Evolutionary conservation across 2,888 invertebrate species (phyloP).

Genomic region (Andrena hattorfiana): DNA sequence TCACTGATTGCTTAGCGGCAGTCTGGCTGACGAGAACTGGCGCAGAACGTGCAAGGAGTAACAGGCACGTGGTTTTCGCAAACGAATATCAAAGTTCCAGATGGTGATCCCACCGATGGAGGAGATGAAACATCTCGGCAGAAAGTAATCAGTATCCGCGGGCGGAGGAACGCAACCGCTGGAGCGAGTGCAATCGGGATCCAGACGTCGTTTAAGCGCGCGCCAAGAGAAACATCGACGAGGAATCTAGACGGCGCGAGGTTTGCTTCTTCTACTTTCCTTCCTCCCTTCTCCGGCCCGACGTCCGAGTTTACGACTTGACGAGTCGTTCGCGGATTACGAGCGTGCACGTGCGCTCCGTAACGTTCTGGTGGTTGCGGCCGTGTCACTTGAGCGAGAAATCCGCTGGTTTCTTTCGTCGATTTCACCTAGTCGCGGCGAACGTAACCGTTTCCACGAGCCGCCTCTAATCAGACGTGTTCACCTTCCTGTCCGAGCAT

Average conservation of each 20-base stretch:
- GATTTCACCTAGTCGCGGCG: neutral
- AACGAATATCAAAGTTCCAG: neutral
- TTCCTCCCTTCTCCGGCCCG: neutral
- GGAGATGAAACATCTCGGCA: neutral
- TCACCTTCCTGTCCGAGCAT: neutral
- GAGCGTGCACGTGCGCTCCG: neutral
- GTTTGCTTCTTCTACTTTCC: neutral
- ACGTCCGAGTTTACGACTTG: neutral
- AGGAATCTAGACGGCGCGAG: slow-evolving; percentile 10
- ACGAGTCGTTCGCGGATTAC: neutral
- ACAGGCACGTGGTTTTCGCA: neutral
- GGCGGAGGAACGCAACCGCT: neutral
- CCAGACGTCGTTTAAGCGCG: neutral
- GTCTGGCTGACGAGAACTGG: neutral
- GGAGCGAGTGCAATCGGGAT: neutral
- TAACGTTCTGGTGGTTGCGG: neutral
- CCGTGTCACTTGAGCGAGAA: neutral
- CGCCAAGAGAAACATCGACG: slow-evolving; percentile 18
- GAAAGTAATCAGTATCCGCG: neutral
- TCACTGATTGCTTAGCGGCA: slow-evolving; percentile 39
- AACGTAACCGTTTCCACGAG: neutral
- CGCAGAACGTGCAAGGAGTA: neutral
- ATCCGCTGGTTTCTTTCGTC: neutral
- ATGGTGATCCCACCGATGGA: no score
- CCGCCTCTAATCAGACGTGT: neutral